Percentiles rank a stretch among this genome's conserved stretches.
These are phyloP conservation scores for Acleris cristana DNA, from an alignment of 2,888 invertebrate genomes.

Conservation along the genomic window DNA sequence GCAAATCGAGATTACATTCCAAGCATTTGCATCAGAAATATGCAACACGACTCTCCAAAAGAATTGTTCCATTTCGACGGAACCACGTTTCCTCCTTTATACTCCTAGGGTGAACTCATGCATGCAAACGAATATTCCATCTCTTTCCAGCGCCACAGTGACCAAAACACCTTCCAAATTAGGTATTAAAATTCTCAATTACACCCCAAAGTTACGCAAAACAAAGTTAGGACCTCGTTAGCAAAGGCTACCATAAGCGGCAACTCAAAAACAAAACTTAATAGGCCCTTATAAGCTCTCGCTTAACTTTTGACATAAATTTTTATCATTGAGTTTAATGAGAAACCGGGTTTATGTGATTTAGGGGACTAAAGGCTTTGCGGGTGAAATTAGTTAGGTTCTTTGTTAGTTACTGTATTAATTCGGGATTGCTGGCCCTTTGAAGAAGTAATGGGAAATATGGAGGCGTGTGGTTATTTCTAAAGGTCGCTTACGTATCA, in stretches of 20 bases:
- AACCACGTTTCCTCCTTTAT: too few species aligned
- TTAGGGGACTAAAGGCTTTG: constrained; percentile 47
- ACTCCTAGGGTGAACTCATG: too few species aligned
- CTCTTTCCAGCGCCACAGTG: too few species aligned
- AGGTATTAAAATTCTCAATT: constrained; percentile 33
- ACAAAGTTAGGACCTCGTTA: constrained; percentile 34
- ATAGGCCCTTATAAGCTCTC: constrained; percentile 49
- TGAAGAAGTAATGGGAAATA: background rate
- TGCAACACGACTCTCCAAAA: too few species aligned
- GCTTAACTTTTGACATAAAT: constrained; percentile 75
- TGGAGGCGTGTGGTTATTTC: too few species aligned
- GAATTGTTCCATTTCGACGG: too few species aligned
- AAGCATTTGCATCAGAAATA: too few species aligned
- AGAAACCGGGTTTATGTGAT: constrained; percentile 64
- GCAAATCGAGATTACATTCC: too few species aligned
- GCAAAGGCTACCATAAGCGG: constrained; percentile 29
- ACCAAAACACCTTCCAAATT: constrained; percentile 14
- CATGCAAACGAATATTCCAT: too few species aligned
- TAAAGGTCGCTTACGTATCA: too few species aligned
- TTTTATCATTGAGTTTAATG: constrained; percentile 66
- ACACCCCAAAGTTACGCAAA: constrained; percentile 20
- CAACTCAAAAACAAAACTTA: constrained; percentile 40
- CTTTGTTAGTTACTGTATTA: constrained; percentile 12
- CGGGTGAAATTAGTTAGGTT: constrained; percentile 38
- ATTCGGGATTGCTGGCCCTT: background rate